Conservation (phyloP, 2,888 invertebrate genomes). For the Bhutanitis thaidina region DNA sequence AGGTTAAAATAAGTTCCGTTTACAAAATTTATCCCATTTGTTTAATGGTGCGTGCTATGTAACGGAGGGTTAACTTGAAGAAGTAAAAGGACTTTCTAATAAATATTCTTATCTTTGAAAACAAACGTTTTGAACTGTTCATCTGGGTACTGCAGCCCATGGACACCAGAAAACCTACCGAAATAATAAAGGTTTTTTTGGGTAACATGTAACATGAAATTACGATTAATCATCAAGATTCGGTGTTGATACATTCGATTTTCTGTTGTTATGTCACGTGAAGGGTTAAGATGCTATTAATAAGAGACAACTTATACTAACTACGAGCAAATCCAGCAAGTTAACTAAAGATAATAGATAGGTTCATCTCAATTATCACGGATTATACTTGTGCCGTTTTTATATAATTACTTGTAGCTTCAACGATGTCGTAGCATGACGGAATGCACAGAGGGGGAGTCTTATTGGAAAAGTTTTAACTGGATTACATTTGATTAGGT, state of each 20-base stretch:
- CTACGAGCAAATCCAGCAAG: neutral
- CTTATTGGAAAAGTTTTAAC: conserved; percentile 79
- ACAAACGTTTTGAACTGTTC: no score
- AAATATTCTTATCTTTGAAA: no score
- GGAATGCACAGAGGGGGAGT: conserved; percentile 54
- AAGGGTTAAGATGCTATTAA: no score
- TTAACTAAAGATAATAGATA: conserved; percentile 1
- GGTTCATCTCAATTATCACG: conserved; percentile 28
- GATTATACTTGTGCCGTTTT: conserved; percentile 28
- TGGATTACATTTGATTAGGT: conserved; percentile 21
- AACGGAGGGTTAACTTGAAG: conserved; percentile 39
- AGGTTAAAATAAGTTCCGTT: conserved; percentile 59
- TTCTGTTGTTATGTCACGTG: no score
- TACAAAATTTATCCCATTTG: conserved; percentile 73
- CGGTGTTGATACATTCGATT: no score
- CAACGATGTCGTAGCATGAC: conserved; percentile 35
- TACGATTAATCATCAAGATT: no score
- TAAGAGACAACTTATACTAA: no score
- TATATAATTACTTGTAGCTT: conserved; percentile 28
- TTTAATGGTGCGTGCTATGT: conserved; percentile 63
- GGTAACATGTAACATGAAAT: no score
- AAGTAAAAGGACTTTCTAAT: conserved; percentile 20
- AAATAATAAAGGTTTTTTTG: no score
- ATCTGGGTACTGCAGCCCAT: no score
- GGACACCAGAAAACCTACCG: no score